Conservation (phyloP, 2,888 invertebrate genomes). For the Brenthis daphne region DNA sequence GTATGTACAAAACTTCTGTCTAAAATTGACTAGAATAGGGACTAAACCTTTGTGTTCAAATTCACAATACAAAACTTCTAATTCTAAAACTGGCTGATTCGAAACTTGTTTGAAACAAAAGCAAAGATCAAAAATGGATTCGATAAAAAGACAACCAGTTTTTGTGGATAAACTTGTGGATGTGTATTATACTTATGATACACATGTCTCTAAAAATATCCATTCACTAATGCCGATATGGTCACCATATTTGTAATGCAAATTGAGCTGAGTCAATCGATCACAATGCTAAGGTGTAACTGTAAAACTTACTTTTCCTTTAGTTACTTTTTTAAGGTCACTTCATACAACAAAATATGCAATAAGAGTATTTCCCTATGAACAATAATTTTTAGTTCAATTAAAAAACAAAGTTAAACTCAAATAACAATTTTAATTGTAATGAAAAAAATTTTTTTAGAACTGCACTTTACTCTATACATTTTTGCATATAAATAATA, state of each 20-base stretch:
- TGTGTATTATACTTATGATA: background rate
- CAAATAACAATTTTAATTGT: no score
- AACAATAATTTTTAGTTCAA: background rate
- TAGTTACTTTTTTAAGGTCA: slow-evolving; percentile 10
- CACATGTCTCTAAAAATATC: slow-evolving; percentile 25
- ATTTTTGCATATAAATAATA: no score
- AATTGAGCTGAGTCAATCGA: slow-evolving; percentile 41
- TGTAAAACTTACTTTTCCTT: slow-evolving; percentile 12
- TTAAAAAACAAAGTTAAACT: no score
- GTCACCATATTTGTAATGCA: slow-evolving; percentile 34
- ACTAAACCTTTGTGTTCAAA: background rate
- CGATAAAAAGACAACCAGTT: slow-evolving; percentile 20
- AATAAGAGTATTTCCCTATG: background rate
- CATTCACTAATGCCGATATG: slow-evolving; percentile 35
- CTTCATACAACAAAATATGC: background rate
- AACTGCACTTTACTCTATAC: no score
- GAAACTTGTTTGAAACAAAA: slow-evolving; percentile 13
- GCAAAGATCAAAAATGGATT: slow-evolving; percentile 1
- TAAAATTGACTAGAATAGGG: no score
- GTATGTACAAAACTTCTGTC: no score
- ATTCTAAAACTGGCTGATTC: background rate
- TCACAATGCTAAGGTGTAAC: slow-evolving; percentile 37
- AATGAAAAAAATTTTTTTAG: no score
- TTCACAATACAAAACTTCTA: background rate
- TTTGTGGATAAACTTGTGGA: slow-evolving; percentile 14